Base-by-base conservation (phyloP, 2,797 vertebrate genomes). In the Ambastaia sidthimunki region DNA sequence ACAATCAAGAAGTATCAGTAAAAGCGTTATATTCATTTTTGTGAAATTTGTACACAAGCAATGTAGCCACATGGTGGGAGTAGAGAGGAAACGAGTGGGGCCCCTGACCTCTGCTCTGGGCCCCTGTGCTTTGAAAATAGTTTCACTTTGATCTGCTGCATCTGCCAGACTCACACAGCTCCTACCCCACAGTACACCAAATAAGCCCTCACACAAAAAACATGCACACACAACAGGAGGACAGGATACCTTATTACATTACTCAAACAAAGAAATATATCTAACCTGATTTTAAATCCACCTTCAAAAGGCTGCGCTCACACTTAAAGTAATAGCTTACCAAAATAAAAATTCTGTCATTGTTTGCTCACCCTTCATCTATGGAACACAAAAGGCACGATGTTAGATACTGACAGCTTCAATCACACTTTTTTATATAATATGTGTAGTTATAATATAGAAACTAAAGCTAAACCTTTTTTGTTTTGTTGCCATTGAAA, bases 31-130 rank as follows among this genome's bases (percentile, higher is more conserved):
- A 66, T 59, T 60, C 15, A 18, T 76, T 76, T 69, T 63, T 1
- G 13, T 16, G 44, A 1, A 37, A 71, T 19, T 59, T 71, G 19
- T 28, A 28, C 57, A 23, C 13, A 66, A 78, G 59, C 4, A 50
- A 28, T 72, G 13, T 31, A 84, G 66, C 90, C 91, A 87, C 87
- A 90, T 57, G 90, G 85, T 80, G 88, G 89, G 87, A 91, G 89
- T 84, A 86, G 50, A 80, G 88, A 86, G 85, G 44, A 55, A 65
- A 78, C 52, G 13, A 86, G 88, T 82, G 78, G 37, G 52, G 59
- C 85, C 86, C 88, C 83, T 90, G 41, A 91, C 89, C 90, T 88
- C 82, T 91, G 84, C 86, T 89, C 87, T 76, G 23, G 55, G 63
- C 65, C 65, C 69, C 57, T 57, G 57, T 62, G 66, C 71, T 79